Conservation (phyloP, 1,140 invertebrate genomes). For the Drosophila oshimai region DNA sequence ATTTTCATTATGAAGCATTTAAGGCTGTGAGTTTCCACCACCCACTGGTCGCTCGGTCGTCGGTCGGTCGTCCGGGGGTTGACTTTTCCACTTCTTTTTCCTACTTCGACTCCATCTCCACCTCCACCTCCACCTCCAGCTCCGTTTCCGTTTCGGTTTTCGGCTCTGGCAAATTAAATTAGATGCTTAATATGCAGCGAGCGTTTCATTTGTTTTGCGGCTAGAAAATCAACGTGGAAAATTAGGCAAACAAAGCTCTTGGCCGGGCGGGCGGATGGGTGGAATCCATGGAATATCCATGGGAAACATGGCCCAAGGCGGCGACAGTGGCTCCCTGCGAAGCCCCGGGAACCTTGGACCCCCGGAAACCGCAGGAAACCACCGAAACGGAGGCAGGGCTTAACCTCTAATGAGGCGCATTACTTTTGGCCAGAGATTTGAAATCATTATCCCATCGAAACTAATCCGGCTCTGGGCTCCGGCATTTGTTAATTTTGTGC, state of each 20-base stretch:
- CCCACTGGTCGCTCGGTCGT: slow-evolving; percentile 5
- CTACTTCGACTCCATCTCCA: too few species aligned
- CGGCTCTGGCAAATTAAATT: slow-evolving; percentile 68
- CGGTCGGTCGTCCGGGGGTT: slow-evolving; percentile 5
- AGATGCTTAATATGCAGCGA: slow-evolving; percentile 79
- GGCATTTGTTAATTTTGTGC: slow-evolving; percentile 63
- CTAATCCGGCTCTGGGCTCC: slow-evolving; percentile 45
- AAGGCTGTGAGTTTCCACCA: too few species aligned
- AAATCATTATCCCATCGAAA: slow-evolving; percentile 77
- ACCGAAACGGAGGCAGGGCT: slow-evolving; percentile 44
- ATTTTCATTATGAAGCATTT: slow-evolving; percentile 81
- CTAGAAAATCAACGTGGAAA: slow-evolving; percentile 81
- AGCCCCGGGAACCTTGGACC: too few species aligned
- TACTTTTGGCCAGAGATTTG: slow-evolving; percentile 74
- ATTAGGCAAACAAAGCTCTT: slow-evolving; percentile 70
- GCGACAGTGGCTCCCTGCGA: neutral
- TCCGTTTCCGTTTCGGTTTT: slow-evolving; percentile 4
- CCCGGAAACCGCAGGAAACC: neutral
- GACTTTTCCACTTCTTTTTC: slow-evolving; percentile 31
- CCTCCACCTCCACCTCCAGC: too few species aligned
- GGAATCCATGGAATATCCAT: too few species aligned
- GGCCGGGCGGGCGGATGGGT: neutral
- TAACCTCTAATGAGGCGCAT: slow-evolving; percentile 77
- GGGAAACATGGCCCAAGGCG: slow-evolving; percentile 18
- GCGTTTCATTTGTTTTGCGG: slow-evolving; percentile 80